These are phyloP conservation scores for Buceros bicornis DNA, from an alignment of 2,797 vertebrate genomes.

Conservation along the genomic window DNA sequence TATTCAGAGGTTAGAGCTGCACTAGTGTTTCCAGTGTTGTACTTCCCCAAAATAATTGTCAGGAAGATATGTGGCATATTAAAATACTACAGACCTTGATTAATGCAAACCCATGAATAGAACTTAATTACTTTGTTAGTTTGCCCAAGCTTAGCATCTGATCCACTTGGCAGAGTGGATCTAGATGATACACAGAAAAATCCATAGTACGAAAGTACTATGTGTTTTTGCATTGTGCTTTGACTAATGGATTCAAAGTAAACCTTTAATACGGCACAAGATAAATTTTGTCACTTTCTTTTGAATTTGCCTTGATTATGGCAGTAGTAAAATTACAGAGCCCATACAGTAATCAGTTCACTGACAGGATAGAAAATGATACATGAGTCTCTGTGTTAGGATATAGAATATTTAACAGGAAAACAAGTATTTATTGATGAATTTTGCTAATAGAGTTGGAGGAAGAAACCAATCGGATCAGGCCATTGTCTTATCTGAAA, in stretches of 20 bases:
- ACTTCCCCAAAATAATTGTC: not conserved
- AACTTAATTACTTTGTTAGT: conserved; percentile 21
- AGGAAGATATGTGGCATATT: not conserved
- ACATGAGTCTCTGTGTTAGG: not conserved
- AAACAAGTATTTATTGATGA: not conserved
- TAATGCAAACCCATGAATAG: not conserved
- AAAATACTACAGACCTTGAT: not conserved
- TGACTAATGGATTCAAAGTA: not conserved
- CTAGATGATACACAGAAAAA: not conserved
- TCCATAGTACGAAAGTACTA: not conserved
- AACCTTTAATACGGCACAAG: not conserved
- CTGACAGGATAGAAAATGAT: not conserved
- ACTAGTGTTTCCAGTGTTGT: not conserved
- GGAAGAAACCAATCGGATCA: not conserved
- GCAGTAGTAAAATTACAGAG: not conserved
- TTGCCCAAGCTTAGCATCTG: not conserved
- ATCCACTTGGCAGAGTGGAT: not conserved
- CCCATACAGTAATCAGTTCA: not conserved
- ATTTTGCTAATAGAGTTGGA: not conserved
- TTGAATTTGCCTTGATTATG: not conserved
- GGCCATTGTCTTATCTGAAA: conserved; percentile 14
- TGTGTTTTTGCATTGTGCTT: not conserved
- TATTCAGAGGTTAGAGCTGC: not conserved
- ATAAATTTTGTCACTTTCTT: not conserved
- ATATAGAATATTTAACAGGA: not conserved